A percentile compares a stretch with the other conserved stretches of the same genome.
phyloP scores from a whole-genome alignment of 2,113 vertebrate species.

The Megatriorchis doriae region DNA sequence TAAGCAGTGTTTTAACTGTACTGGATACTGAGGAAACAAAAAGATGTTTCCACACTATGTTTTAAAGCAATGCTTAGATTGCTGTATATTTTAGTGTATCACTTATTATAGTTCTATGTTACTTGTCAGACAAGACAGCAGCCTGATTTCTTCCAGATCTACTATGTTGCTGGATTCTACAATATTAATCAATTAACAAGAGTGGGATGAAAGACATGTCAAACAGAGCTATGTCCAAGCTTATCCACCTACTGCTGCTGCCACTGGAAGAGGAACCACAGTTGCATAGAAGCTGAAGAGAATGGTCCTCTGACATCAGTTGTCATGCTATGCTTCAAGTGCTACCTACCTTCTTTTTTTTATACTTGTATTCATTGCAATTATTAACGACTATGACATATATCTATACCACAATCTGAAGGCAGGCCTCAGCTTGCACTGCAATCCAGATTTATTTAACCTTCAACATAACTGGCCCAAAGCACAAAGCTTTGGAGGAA shows the following conservation, averaged over 20 bases:
- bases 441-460: background rate
- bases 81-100: background rate
- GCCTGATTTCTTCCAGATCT: background rate
- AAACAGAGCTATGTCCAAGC: background rate
- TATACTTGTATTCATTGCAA: background rate
- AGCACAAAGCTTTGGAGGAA: background rate
- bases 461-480: background rate
- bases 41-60: background rate
- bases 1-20: background rate
- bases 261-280: background rate
- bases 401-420: background rate
- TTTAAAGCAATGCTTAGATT: background rate
- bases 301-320: background rate
- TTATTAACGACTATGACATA: accelerated
- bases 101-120: background rate
- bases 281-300: background rate
- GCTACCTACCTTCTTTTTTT: background rate
- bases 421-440: background rate
- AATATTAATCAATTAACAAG: background rate
- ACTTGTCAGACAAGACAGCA: background rate
- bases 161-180: background rate
- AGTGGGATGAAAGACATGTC: background rate
- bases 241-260: background rate
- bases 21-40: background rate
- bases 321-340: background rate